These are phyloP conservation scores for Leptonema lineaticorne DNA, from an alignment of 1,140 invertebrate species.

Conservation along the genomic window DNA sequence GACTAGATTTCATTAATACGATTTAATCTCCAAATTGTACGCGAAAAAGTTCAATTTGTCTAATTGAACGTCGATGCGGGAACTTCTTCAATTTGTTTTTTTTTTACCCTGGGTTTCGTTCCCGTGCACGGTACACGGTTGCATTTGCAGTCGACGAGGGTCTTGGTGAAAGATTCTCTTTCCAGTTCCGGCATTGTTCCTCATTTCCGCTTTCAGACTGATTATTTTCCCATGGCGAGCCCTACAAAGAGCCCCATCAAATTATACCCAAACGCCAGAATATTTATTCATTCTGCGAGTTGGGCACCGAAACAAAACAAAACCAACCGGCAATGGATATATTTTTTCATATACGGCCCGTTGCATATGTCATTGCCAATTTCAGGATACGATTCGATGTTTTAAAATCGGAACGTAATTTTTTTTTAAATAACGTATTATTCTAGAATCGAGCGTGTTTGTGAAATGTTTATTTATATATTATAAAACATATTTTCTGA, in stretches of 20 bases:
- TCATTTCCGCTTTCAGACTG: constrained; percentile 41
- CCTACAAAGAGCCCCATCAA: constrained; percentile 38
- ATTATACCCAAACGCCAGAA: constrained; percentile 31
- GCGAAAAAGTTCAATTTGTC: too few relatives aligned
- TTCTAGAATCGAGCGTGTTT: not conserved
- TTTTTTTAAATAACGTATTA: not conserved
- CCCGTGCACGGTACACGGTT: too few relatives aligned
- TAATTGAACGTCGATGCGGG: too few relatives aligned
- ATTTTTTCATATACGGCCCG: not conserved
- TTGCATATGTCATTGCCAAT: constrained; percentile 5
- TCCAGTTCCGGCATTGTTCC: constrained; percentile 35
- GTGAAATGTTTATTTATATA: not conserved
- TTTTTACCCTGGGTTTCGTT: too few relatives aligned
- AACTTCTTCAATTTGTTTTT: too few relatives aligned
- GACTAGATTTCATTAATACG: too few relatives aligned
- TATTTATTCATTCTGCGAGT: constrained; percentile 25
- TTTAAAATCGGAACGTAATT: not conserved
- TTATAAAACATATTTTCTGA: not conserved
- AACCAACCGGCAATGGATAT: not conserved
- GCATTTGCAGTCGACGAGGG: constrained; percentile 20
- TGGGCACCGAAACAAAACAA: constrained; percentile 11
- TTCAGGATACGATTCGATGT: not conserved
- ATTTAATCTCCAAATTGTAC: too few relatives aligned
- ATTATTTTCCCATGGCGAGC: constrained; percentile 39
- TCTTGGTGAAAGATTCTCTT: constrained; percentile 22